Evolutionary conservation across 30 jellyfish, hydroid and myxozoan species (phyloP).

Genomic region (Chrysaora quinquecirrha): DNA sequence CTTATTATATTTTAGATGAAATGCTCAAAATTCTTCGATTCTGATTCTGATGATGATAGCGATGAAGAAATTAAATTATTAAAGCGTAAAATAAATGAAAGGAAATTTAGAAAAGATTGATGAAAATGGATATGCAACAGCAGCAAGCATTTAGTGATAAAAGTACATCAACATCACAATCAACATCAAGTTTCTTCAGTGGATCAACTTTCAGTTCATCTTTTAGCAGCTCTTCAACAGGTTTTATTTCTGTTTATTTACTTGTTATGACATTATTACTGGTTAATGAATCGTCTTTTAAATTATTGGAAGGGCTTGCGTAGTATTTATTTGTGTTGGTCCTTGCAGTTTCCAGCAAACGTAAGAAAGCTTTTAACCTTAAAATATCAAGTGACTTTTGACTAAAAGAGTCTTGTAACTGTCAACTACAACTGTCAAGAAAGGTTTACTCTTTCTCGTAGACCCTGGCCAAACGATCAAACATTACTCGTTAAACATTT

Average conservation of each 20-base stretch:
- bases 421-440: no score
- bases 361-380: no score
- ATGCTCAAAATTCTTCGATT: slow-evolving; percentile 57
- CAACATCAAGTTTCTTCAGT: slow-evolving; percentile 71
- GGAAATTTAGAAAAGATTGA: slow-evolving; percentile 45
- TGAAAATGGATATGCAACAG: slow-evolving; percentile 28
- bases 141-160: slow-evolving; percentile 55
- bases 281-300: no score
- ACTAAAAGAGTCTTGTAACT: no score
- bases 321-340: no score
- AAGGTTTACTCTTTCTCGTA: no score
- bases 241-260: slow-evolving; percentile 10
- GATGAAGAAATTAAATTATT: slow-evolving; percentile 74
- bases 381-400: no score
- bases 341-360: no score
- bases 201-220: slow-evolving; percentile 81
- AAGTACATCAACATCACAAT: slow-evolving; percentile 51
- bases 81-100: slow-evolving; percentile 56
- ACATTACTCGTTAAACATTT: no score
- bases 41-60: slow-evolving; percentile 64
- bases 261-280: background rate
- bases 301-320: no score
- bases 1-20: slow-evolving; percentile 45
- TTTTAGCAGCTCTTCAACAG: slow-evolving; percentile 72
- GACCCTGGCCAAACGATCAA: no score